Evolutionary conservation across 2,797 vertebrate genomes (phyloP).

Genomic region (Scarus forsteni): DNA sequence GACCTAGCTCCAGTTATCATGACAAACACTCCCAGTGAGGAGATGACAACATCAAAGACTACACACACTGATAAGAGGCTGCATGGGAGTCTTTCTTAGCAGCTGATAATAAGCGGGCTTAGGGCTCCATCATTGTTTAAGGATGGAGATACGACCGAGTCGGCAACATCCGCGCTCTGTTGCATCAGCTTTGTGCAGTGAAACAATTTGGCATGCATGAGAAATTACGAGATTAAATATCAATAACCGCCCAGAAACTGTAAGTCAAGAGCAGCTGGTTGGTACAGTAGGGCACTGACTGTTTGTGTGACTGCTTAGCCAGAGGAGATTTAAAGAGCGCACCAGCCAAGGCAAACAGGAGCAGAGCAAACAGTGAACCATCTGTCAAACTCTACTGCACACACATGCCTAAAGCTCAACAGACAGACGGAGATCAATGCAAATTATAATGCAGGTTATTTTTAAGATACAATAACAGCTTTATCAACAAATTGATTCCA

Average conservation of each 20-base stretch:
- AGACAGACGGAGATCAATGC: neutral
- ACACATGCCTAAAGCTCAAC: conserved; percentile 14
- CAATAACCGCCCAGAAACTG: conserved; percentile 12
- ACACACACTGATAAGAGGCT: conserved; percentile 46
- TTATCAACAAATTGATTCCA: too few species aligned
- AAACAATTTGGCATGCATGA: conserved; percentile 43
- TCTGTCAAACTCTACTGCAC: conserved; percentile 31
- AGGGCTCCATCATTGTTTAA: conserved; percentile 34
- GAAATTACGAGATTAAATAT: conserved; percentile 47
- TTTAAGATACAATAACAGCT: neutral
- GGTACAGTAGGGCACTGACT: conserved; percentile 9
- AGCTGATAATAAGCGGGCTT: conserved; percentile 42
- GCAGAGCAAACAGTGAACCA: conserved; percentile 18
- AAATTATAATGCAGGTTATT: neutral
- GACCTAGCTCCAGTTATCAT: conserved; percentile 46
- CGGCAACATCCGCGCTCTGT: conserved; percentile 38
- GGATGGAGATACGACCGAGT: conserved; percentile 10
- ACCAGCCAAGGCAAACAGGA: conserved; percentile 37
- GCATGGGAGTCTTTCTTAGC: conserved; percentile 26
- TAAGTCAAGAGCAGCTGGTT: conserved; percentile 28
- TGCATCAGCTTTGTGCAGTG: conserved; percentile 52
- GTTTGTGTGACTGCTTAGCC: conserved; percentile 19
- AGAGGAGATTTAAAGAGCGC: conserved; percentile 24
- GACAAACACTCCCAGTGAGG: conserved; percentile 46
- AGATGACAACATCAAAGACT: conserved; percentile 48